These are phyloP conservation scores for Rhagoletis pomonella DNA, from an alignment of 1,140 invertebrate species.

Conservation along the genomic window DNA sequence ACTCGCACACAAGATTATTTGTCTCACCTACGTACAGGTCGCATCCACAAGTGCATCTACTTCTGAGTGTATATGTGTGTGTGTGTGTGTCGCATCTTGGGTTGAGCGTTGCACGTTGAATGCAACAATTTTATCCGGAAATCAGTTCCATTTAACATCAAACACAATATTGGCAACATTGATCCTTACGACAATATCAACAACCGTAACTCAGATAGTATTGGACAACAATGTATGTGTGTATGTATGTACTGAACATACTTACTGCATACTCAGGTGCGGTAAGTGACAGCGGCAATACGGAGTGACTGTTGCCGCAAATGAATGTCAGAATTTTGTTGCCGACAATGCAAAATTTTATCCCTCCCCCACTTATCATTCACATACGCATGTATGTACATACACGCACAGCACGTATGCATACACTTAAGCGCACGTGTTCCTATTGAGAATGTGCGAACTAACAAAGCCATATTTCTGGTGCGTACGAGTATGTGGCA, in stretches of 20 bases:
- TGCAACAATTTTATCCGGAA: slow-evolving; percentile 42
- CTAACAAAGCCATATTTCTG: not conserved
- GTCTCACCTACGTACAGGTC: not conserved
- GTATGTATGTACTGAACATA: too few species aligned
- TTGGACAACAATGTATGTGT: not conserved
- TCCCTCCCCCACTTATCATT: not conserved
- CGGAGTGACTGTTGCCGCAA: not conserved
- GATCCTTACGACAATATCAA: not conserved
- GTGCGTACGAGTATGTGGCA: not conserved
- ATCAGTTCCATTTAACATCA: slow-evolving; percentile 19
- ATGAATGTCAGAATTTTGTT: not conserved
- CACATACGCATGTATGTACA: not conserved
- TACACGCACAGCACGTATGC: not conserved
- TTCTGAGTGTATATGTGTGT: not conserved
- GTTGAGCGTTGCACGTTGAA: not conserved
- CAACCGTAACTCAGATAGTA: not conserved
- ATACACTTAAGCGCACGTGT: not conserved
- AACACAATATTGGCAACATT: slow-evolving; percentile 32
- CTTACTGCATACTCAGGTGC: too few species aligned
- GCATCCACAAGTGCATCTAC: not conserved
- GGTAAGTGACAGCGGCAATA: not conserved
- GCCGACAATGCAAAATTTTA: not conserved
- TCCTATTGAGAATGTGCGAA: not conserved
- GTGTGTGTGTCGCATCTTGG: too few species aligned
- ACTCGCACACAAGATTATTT: not conserved